Percentiles rank a stretch among this genome's conserved stretches.
Conservation (phyloP, 2,113 vertebrate genomes). For the Gymnorhina tibicen region DNA sequence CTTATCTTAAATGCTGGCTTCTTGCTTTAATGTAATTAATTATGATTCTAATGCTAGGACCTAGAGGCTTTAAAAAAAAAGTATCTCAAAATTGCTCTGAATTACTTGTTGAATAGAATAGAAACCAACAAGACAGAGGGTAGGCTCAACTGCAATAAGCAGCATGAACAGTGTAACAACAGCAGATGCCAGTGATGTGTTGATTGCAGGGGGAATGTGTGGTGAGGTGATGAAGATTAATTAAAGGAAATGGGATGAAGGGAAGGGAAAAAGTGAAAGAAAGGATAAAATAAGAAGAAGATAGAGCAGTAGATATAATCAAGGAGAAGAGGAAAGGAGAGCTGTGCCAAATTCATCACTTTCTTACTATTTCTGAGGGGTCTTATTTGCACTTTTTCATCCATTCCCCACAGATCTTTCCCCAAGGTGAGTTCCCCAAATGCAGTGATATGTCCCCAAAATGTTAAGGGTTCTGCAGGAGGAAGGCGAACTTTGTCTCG, state of each 20-base stretch:
- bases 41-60: neutral
- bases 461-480: neutral
- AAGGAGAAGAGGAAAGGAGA: neutral
- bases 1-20: neutral
- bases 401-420: neutral
- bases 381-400: neutral
- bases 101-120: neutral
- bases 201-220: accelerated
- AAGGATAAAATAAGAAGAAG: neutral
- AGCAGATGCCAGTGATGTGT: neutral
- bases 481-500: neutral
- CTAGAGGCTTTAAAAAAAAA: neutral
- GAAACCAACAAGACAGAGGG: neutral
- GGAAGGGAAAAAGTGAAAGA: neutral
- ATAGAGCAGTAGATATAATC: neutral
- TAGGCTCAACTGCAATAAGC: neutral
- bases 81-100: neutral
- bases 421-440: neutral
- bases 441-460: neutral
- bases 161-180: neutral
- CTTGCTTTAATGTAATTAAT: neutral
- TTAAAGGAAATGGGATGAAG: neutral
- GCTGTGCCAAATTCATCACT: accelerated
- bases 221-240: neutral
- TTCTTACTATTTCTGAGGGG: neutral